Evolutionary conservation across 37 sponge, comb jelly and placozoan species (phyloP), one percentile per base, ranked within the genome.

Genomic region (Chondrosia reniformis): DNA sequence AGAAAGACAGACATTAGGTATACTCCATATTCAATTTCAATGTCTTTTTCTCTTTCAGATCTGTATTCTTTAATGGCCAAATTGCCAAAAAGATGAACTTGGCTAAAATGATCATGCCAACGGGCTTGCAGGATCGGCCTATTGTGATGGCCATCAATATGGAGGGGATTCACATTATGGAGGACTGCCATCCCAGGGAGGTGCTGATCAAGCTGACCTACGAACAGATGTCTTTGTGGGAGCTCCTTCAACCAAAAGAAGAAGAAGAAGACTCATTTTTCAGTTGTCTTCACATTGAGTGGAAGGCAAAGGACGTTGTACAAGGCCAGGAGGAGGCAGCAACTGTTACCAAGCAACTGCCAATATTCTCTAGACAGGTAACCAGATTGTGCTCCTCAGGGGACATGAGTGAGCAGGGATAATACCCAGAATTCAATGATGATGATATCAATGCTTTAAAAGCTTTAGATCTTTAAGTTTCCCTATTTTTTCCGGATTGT

Each of bases 151-250:
- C 92, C 58, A 76, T 91, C 79, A 91, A 91, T 58, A 67, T 82
- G 34, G 84, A 91, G 43, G 79, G 82, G 33, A 30, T 91, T 8
- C 82, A 87, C 63, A 54, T 87, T 73, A 44, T 91, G 46, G 46
- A 45, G 13, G 64, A 63, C n/a, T 38, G 67, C 33, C 1, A 46
- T 0, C 92, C 88, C 15, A 45, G 81, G 24, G 92, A 85, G 17
- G 79, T 85, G 24, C 40, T 85, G 54, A 83, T 92, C n/a, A 82
- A 81, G 67, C 81, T 88, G 38, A 72, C 88, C 33, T 87, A 85
- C 52, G 89, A 88, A 79, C 83, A 77, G 81, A 45, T 91, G 56
- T 91, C 88, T 41, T n/a, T n/a, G n/a, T 91, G 92, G 92, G 81
- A 84, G 34, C 78, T 91, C 27, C 67, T 77, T 13, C 56, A 65